phyloP scores from a whole-genome alignment of 1,140 invertebrate species.

The Episyrphus balteatus region DNA sequence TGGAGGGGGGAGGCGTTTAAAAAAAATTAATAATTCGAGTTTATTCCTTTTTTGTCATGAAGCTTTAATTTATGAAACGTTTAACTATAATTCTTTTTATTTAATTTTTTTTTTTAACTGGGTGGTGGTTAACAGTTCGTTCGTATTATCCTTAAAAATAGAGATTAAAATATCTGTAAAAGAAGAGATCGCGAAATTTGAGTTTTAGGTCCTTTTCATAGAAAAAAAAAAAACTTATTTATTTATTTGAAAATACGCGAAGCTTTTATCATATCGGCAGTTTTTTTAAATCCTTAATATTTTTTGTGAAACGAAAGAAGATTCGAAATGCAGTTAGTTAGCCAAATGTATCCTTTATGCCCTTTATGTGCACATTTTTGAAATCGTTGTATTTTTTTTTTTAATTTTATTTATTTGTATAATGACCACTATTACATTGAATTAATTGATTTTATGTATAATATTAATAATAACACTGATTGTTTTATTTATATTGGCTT shows the following conservation, averaged over 20 bases:
- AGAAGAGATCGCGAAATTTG: too few species aligned
- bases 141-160: slow-evolving; percentile 20
- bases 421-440: too few species aligned
- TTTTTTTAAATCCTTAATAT: not conserved
- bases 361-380: too few species aligned
- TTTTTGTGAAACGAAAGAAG: not conserved
- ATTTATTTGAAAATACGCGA: too few species aligned
- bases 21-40: not conserved
- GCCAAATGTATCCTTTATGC: too few species aligned
- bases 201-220: too few species aligned
- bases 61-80: not conserved
- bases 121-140: slow-evolving; percentile 9
- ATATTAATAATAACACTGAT: too few species aligned
- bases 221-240: not conserved
- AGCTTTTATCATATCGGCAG: not conserved
- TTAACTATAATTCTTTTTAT: not conserved
- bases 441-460: too few species aligned
- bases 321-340: not conserved
- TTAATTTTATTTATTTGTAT: too few species aligned
- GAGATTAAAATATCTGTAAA: slow-evolving; percentile 5
- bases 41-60: not conserved
- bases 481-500: too few species aligned
- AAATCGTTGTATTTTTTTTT: too few species aligned
- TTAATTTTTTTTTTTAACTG: not conserved
- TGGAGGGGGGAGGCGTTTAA: not conserved